These are phyloP conservation scores for Scolanthus callimorphus DNA, from an alignment of 92 coral and sea anemone genomes.

Conservation along the genomic window DNA sequence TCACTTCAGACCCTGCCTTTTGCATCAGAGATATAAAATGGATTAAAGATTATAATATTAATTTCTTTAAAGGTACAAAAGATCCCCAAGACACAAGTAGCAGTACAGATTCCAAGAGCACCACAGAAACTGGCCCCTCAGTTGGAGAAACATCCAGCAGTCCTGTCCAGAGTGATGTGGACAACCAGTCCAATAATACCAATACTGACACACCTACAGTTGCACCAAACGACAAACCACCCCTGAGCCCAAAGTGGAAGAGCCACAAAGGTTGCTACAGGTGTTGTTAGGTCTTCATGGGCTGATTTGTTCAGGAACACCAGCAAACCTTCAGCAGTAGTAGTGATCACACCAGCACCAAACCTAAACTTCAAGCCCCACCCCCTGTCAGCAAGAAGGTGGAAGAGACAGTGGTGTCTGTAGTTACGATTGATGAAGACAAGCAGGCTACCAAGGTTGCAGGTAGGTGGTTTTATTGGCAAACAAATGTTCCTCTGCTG, in stretches of 20 bases:
- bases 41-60: no score
- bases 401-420: slow-evolving; percentile 38
- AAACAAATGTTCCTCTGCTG: neutral
- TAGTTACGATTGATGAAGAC: slow-evolving; percentile 54
- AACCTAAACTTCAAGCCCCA: slow-evolving; percentile 11
- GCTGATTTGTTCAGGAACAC: slow-evolving; percentile 83
- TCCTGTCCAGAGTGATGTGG: slow-evolving; percentile 58
- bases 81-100: slow-evolving; percentile 23
- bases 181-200: slow-evolving; percentile 13
- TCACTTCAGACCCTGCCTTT: no score
- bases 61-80: no score
- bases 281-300: slow-evolving; percentile 42
- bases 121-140: slow-evolving; percentile 20
- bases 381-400: slow-evolving; percentile 18
- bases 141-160: slow-evolving; percentile 59
- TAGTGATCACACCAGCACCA: slow-evolving; percentile 13
- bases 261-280: slow-evolving; percentile 4
- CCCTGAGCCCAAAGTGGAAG: no score
- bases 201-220: no score
- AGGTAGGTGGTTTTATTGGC: slow-evolving; percentile 30
- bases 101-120: slow-evolving; percentile 27
- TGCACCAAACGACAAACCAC: no score
- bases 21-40: no score
- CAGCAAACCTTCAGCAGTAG: slow-evolving; percentile 36
- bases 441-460: slow-evolving; percentile 65